Percentiles rank a stretch among this genome's conserved stretches.
phyloP scores from a whole-genome alignment of 1,140 invertebrate species.

The Lineus longissimus region DNA sequence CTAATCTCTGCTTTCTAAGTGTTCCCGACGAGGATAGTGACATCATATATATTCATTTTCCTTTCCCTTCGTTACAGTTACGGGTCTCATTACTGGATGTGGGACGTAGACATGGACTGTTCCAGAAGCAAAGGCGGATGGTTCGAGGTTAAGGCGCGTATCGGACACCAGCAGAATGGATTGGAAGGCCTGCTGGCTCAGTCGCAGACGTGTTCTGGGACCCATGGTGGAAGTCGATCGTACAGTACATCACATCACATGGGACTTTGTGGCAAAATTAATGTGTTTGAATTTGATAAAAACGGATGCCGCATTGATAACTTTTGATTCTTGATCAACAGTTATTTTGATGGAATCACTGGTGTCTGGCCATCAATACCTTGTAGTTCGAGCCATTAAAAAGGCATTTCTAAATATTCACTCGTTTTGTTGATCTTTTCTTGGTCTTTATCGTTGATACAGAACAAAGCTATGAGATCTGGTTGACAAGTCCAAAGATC shows the following conservation, averaged over 20 bases:
- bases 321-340: too few species aligned
- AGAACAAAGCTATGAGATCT: too few species aligned
- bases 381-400: too few species aligned
- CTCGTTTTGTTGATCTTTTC: too few species aligned
- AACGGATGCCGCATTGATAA: slow-evolving; percentile 41
- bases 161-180: slow-evolving; percentile 20
- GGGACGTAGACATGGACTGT: slow-evolving; percentile 57
- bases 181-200: slow-evolving; percentile 34
- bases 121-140: slow-evolving; percentile 52
- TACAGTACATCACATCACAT: slow-evolving; percentile 48
- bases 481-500: too few species aligned
- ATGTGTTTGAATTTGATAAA: slow-evolving; percentile 50
- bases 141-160: slow-evolving; percentile 55
- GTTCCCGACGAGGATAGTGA: too few species aligned
- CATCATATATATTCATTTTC: too few species aligned
- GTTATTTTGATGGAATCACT: too few species aligned
- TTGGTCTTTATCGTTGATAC: too few species aligned
- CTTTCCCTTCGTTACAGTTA: slow-evolving; percentile 24
- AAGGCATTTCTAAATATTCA: too few species aligned
- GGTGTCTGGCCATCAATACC: too few species aligned
- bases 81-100: slow-evolving; percentile 57
- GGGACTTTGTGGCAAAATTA: slow-evolving; percentile 53
- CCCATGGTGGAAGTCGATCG: slow-evolving; percentile 40
- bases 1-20: too few species aligned
- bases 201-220: slow-evolving; percentile 32